Conservation (phyloP, 2,797 vertebrate species). For the Tamandua tetradactyla region DNA sequence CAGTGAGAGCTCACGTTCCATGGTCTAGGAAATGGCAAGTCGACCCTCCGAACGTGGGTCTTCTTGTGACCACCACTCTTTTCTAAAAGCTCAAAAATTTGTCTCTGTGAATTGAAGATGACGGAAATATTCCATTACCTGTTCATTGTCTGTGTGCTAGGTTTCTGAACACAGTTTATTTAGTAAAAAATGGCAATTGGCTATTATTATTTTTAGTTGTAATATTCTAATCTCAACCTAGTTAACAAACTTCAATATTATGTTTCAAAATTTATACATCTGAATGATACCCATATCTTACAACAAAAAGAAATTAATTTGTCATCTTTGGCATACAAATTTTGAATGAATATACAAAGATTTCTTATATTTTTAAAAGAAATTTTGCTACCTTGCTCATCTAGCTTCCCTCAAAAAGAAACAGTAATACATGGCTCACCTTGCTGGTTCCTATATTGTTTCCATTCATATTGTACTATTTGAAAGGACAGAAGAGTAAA, state of each 20-base stretch:
- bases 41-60: not conserved
- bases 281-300: not conserved
- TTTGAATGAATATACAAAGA: not conserved
- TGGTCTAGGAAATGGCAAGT: not conserved
- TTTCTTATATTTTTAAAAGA: constrained; percentile 30
- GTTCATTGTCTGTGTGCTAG: not conserved
- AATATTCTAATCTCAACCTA: not conserved
- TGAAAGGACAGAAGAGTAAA: not conserved
- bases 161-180: not conserved
- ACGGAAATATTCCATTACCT: not conserved
- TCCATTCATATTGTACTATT: not conserved
- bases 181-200: not conserved
- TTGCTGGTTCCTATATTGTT: not conserved
- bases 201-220: not conserved
- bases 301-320: not conserved
- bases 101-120: not conserved
- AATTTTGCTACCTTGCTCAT: not conserved
- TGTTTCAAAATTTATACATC: not conserved
- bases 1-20: not conserved
- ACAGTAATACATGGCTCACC: not conserved
- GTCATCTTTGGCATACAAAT: not conserved
- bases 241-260: not conserved
- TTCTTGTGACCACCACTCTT: not conserved
- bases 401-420: not conserved
- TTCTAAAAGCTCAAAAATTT: not conserved